Percentiles rank a stretch among this genome's conserved stretches.
These are phyloP conservation scores for Pristionchus entomophagus DNA, from an alignment of 2,888 invertebrate species.

Conservation along the genomic window DNA sequence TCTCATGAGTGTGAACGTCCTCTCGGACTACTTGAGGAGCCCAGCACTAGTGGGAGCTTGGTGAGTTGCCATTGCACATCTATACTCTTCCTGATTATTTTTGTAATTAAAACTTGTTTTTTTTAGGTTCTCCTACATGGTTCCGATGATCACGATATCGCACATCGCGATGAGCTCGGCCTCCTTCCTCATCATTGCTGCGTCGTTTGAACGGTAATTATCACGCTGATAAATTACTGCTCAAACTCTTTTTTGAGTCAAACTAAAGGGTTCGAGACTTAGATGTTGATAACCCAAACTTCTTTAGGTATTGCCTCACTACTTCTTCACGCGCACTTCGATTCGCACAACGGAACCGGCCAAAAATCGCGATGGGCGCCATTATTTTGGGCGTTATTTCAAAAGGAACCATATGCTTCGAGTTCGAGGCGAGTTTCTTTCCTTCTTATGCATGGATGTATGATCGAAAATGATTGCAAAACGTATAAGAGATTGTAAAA, in stretches of 20 bases:
- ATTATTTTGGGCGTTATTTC: constrained; percentile 69
- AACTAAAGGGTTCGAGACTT: too few species aligned
- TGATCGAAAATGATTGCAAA: too few species aligned
- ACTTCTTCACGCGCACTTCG: background rate
- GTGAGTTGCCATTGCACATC: too few species aligned
- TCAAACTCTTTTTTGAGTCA: too few species aligned
- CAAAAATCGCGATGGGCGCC: constrained; percentile 56
- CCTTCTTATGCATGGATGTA: too few species aligned
- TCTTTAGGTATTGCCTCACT: constrained; percentile 43
- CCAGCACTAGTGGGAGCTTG: constrained; percentile 65
- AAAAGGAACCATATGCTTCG: constrained; percentile 68
- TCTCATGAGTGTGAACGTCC: constrained; percentile 73
- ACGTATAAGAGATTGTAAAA: too few species aligned
- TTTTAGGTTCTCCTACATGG: constrained; percentile 74
- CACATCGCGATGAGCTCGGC: constrained; percentile 74
- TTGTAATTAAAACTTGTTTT: background rate
- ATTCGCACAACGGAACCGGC: constrained; percentile 55
- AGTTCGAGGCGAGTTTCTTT: constrained; percentile 64
- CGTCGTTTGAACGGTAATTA: constrained; percentile 68
- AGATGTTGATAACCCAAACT: too few species aligned
- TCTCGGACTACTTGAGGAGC: constrained; percentile 67
- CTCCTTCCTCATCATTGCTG: constrained; percentile 71
- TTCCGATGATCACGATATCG: constrained; percentile 72
- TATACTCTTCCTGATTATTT: too few species aligned
- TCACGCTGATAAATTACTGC: too few species aligned